phyloP scores from a whole-genome alignment of 1,140 invertebrate species.

The Megalonaias nervosa region DNA sequence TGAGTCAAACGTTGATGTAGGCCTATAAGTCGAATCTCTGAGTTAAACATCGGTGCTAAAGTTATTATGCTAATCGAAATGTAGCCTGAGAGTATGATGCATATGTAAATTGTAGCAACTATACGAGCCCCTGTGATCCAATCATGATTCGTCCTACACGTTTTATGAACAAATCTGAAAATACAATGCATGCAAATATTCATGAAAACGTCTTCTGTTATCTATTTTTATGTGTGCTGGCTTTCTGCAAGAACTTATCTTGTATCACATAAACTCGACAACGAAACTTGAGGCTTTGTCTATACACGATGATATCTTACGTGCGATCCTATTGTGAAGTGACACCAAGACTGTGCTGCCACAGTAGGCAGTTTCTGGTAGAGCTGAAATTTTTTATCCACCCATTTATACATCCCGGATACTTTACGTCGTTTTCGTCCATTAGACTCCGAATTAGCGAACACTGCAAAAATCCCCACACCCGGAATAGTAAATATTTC shows the following conservation, averaged over 20 bases:
- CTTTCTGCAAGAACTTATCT: background rate
- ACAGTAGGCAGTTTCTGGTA: constrained; percentile 63
- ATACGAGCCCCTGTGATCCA: too few species aligned
- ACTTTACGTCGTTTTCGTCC: constrained; percentile 21
- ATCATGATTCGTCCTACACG: too few species aligned
- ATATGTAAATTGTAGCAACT: too few species aligned
- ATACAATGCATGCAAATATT: constrained; percentile 20
- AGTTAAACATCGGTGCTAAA: too few species aligned
- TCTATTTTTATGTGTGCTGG: background rate
- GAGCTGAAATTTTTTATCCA: constrained; percentile 49
- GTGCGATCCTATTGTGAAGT: constrained; percentile 59
- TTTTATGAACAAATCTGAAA: constrained; percentile 56
- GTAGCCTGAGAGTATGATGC: too few species aligned
- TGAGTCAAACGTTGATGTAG: too few species aligned
- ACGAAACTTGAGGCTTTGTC: background rate
- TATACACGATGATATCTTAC: constrained; percentile 37
- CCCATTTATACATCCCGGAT: constrained; percentile 65
- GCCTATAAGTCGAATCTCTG: too few species aligned
- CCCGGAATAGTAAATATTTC: constrained; percentile 63
- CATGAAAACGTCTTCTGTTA: background rate
- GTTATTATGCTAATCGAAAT: too few species aligned
- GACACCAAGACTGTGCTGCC: constrained; percentile 60
- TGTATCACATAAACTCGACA: background rate
- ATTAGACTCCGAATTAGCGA: constrained; percentile 47
- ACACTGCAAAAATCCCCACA: constrained; percentile 65